These are phyloP conservation scores for Calliphora vomitoria DNA, from an alignment of 2,888 invertebrate species.

Conservation along the genomic window DNA sequence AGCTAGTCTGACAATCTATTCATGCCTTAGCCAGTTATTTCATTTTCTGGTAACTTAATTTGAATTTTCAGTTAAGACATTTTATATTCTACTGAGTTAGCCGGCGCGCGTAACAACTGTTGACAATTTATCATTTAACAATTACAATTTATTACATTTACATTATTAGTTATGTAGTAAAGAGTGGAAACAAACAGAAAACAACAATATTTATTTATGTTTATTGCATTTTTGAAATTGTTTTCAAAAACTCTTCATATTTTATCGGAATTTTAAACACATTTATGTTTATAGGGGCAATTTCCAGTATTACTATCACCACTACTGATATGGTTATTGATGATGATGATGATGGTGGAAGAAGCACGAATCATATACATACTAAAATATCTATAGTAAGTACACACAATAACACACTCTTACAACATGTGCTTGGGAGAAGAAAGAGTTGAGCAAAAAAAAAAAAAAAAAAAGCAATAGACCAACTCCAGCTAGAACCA, in stretches of 20 bases:
- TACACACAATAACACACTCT: no score
- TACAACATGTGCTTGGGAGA: background rate
- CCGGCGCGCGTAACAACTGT: no score
- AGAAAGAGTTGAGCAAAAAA: background rate
- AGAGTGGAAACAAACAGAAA: background rate
- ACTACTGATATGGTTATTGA: constrained; percentile 30
- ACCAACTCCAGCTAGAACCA: background rate
- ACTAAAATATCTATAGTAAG: background rate
- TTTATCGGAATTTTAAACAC: constrained; percentile 35
- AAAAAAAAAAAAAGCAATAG: background rate
- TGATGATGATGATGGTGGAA: constrained; percentile 21
- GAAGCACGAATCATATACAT: background rate
- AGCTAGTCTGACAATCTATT: no score
- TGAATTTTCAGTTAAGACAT: no score
- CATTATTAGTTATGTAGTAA: no score
- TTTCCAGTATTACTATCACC: constrained; percentile 1
- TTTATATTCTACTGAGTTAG: no score
- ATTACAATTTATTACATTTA: constrained; percentile 2
- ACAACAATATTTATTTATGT: background rate
- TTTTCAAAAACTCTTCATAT: constrained; percentile 26
- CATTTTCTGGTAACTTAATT: no score
- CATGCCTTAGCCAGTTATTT: no score
- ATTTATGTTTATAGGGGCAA: constrained; percentile 46
- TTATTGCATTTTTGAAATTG: constrained; percentile 6
- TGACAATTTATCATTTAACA: background rate